phyloP scores from a whole-genome alignment of 2,797 vertebrate species.

The Leucoraja ocellata region DNA sequence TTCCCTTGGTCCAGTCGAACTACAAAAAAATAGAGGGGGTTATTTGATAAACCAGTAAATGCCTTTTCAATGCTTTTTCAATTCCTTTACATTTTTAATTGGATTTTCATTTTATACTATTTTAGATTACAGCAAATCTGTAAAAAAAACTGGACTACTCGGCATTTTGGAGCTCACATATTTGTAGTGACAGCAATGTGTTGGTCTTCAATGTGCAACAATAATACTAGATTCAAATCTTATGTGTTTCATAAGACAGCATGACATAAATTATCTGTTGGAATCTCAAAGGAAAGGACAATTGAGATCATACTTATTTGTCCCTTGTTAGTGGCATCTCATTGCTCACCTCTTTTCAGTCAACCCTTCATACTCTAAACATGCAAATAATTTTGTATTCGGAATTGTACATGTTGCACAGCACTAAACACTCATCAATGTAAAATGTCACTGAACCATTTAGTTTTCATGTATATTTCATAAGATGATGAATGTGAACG shows the following conservation, averaged over 20 bases:
- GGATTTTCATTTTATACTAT: neutral
- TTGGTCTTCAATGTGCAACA: neutral
- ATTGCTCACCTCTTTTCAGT: neutral
- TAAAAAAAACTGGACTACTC: neutral
- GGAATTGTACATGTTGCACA: neutral
- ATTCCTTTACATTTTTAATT: neutral
- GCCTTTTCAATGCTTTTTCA: neutral
- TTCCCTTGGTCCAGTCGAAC: neutral
- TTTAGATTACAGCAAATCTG: neutral
- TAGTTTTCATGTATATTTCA: neutral
- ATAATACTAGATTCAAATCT: neutral
- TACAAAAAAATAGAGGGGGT: neutral
- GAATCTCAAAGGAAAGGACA: neutral
- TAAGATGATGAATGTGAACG: neutral
- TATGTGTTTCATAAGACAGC: neutral
- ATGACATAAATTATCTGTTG: neutral
- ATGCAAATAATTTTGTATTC: neutral
- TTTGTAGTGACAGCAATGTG: neutral
- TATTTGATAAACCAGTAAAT: neutral
- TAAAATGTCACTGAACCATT: neutral
- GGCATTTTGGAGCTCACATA: neutral
- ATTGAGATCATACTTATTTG: neutral
- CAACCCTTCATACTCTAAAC: neutral
- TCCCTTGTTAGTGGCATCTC: neutral
- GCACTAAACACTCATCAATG: neutral